Evolutionary conservation across 2,797 vertebrate genomes (phyloP).

Genomic region (Florisuga fusca): DNA sequence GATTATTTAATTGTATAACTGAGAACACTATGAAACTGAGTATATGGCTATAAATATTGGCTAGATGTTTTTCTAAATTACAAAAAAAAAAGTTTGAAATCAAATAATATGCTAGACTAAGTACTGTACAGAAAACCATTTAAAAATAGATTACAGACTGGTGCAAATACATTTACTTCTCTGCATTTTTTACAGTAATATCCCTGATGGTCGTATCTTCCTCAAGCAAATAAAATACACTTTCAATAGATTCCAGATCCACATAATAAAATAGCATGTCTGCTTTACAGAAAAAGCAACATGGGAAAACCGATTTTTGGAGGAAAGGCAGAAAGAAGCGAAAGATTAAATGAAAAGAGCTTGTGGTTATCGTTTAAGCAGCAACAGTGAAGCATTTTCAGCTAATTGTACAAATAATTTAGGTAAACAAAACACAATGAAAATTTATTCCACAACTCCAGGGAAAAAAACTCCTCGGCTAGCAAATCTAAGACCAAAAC

Average conservation of each 20-base stretch:
- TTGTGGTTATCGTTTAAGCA: background rate
- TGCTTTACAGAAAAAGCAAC: background rate
- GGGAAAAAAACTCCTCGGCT: background rate
- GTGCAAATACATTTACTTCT: background rate
- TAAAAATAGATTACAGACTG: background rate
- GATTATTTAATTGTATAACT: background rate
- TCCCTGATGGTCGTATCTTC: background rate
- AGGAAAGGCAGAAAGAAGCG: fast-evolving
- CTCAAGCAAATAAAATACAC: background rate
- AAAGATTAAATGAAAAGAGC: background rate
- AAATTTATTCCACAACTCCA: background rate
- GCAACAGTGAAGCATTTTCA: background rate
- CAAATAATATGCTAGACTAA: background rate
- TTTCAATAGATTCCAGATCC: background rate
- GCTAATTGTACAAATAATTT: background rate
- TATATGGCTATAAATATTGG: background rate
- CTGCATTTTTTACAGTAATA: background rate
- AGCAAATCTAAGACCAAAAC: background rate
- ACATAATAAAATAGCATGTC: background rate
- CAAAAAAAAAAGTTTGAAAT: background rate
- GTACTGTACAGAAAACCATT: background rate
- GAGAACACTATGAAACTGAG: background rate
- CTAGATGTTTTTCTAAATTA: background rate
- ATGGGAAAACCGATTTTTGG: background rate
- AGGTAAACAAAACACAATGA: background rate